Evolutionary conservation across 1,140 invertebrate genomes (phyloP).

Genomic region (Drosophila equinoxialis): DNA sequence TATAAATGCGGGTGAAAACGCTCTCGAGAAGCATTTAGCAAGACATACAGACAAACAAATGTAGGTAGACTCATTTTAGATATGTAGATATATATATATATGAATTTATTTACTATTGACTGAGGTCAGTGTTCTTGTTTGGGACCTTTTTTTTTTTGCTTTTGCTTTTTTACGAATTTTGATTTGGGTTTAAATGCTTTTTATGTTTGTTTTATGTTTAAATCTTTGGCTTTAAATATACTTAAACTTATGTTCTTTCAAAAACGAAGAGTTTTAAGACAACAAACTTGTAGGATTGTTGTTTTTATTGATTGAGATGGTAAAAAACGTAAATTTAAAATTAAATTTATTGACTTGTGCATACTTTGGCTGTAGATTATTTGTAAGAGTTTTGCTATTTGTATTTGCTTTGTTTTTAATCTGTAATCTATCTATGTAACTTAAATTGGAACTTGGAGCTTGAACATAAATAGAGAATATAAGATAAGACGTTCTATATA

Average conservation of each 20-base stretch:
- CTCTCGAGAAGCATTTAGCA: constrained; percentile 8
- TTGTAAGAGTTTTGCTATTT: too few species aligned
- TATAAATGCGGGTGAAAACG: constrained; percentile 64
- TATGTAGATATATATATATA: constrained; percentile 44
- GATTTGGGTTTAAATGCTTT: constrained; percentile 67
- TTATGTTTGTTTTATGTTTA: constrained; percentile 4
- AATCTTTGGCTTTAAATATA: not conserved
- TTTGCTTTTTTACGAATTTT: constrained; percentile 52
- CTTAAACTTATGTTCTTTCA: not conserved
- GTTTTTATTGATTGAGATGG: too few species aligned
- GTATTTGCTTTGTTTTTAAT: too few species aligned
- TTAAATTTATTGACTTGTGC: too few species aligned
- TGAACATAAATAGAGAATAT: too few species aligned
- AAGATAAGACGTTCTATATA: too few species aligned
- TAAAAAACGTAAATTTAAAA: too few species aligned
- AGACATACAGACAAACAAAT: constrained; percentile 25
- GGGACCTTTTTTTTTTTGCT: constrained; percentile 24
- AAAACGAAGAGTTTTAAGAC: not conserved
- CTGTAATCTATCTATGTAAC: too few species aligned
- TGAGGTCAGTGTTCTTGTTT: constrained; percentile 64
- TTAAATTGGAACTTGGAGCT: too few species aligned
- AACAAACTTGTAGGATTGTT: not conserved
- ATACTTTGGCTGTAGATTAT: too few species aligned
- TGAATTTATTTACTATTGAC: constrained; percentile 41
- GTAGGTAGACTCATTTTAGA: constrained; percentile 19